Conservation (phyloP, 2,888 invertebrate genomes). For the Dolichomitus sp. region DNA sequence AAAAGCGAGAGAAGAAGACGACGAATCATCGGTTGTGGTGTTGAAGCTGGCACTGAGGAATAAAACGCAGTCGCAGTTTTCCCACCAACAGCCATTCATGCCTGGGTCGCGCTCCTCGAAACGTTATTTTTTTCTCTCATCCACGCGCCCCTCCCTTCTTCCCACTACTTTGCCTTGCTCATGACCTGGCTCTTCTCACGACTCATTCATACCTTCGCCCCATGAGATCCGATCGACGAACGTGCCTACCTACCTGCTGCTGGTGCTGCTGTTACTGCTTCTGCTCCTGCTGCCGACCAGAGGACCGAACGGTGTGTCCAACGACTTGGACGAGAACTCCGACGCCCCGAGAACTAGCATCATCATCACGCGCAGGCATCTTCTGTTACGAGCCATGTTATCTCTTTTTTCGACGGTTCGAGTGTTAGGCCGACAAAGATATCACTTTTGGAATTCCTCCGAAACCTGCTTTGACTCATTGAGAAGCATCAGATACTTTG, state of each 20-base stretch:
- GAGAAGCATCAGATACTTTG: not conserved
- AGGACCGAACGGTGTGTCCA: constrained; percentile 23
- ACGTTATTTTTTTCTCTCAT: constrained; percentile 61
- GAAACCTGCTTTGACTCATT: not conserved
- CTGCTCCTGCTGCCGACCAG: constrained; percentile 29
- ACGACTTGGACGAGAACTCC: constrained; percentile 41
- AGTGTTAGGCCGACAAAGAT: constrained; percentile 34
- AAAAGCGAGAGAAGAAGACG: constrained; percentile 21
- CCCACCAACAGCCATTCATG: constrained; percentile 79
- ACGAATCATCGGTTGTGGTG: constrained; percentile 11
- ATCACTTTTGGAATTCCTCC: constrained; percentile 48
- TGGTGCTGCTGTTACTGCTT: constrained; percentile 46
- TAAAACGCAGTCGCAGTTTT: constrained; percentile 75
- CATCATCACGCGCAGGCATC: constrained; percentile 42
- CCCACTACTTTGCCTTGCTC: constrained; percentile 19
- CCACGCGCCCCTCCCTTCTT: constrained; percentile 12
- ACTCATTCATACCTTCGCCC: constrained; percentile 82
- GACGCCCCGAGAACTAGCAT: constrained; percentile 33
- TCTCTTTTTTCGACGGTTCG: constrained; percentile 39
- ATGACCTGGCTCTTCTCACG: constrained; percentile 77
- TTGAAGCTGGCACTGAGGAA: constrained; percentile 19
- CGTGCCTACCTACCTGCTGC: constrained; percentile 58
- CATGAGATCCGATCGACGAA: constrained; percentile 78
- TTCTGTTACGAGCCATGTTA: constrained; percentile 45
- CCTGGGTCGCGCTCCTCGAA: constrained; percentile 54